These are phyloP conservation scores for Agrotis puta DNA, from an alignment of 2,888 invertebrate species.

Conservation along the genomic window DNA sequence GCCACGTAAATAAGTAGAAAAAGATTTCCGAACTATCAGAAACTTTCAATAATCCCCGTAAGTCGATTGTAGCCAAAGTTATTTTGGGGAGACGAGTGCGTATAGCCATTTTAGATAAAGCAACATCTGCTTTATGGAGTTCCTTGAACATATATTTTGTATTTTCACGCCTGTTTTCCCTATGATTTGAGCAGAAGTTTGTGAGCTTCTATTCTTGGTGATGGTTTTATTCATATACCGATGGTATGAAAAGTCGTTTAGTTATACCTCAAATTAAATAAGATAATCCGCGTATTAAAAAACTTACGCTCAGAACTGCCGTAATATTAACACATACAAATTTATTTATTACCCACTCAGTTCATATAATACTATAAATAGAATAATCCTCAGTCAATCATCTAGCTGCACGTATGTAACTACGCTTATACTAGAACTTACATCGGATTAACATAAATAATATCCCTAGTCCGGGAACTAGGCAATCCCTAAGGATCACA, in stretches of 20 bases:
- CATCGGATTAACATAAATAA: slow-evolving; percentile 49
- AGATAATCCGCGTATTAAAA: too few relatives aligned
- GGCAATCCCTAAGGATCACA: slow-evolving; percentile 1
- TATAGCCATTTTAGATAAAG: slow-evolving; percentile 66
- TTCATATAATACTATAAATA: slow-evolving; percentile 11
- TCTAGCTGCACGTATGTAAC: slow-evolving; percentile 22
- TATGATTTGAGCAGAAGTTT: slow-evolving; percentile 60
- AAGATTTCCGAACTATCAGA: slow-evolving; percentile 84
- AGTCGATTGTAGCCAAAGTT: slow-evolving; percentile 82
- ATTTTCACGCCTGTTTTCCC: slow-evolving; percentile 54
- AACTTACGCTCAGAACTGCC: neutral
- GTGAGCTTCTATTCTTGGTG: slow-evolving; percentile 38
- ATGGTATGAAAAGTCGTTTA: slow-evolving; percentile 20
- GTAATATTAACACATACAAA: neutral
- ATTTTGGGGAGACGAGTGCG: slow-evolving; percentile 68
- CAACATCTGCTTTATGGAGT: slow-evolving; percentile 65
- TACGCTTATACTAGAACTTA: slow-evolving; percentile 28
- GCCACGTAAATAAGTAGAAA: slow-evolving; percentile 81
- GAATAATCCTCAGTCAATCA: slow-evolving; percentile 50
- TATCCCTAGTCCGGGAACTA: slow-evolving; percentile 17
- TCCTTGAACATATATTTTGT: slow-evolving; percentile 62
- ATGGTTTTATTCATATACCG: slow-evolving; percentile 26
- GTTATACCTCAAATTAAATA: too few relatives aligned
- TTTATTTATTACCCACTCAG: slow-evolving; percentile 16
- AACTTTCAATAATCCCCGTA: slow-evolving; percentile 84